Evolutionary conservation across 2,113 vertebrate genomes (phyloP), one percentile per base, ranked within the genome.

Genomic region (Myrmophylax atrothorax): DNA sequence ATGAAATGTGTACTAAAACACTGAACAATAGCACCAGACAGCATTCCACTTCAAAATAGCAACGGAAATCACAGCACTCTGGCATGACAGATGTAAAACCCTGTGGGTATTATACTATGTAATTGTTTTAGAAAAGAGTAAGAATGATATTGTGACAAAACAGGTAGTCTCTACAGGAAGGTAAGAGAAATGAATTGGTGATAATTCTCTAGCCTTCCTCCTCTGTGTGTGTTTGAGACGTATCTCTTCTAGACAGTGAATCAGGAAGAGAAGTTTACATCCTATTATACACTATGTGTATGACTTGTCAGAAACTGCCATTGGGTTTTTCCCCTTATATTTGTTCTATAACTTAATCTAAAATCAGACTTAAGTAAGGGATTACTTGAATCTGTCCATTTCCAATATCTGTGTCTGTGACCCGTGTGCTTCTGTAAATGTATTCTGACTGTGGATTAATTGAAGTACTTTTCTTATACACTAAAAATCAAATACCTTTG

Each of bases 1-100:
- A 28, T 38, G 56, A 93, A 93, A 68, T 60, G 53, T 79, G 38
- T 90, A 64, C 44, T 59, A 18, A 91, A 95, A 68, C 82, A 66
- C 7, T n/a, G 84, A 91, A 93, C 84, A 91, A 52, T 64, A 94
- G 87, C 37, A 82, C 66, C 66, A 87, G 70, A 68, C 58, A 86
- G 40, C 9, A 5, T 85, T 95, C 52, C 63, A 28, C 47, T 84
- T 84, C 42, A 84, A 81, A 87, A 67, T 3, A 87, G 74, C 56
- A 66, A 49, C 31, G 64, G 66, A 87, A 94, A 85, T 93, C 84
- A 58, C 37, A 53, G 50, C 47, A 47, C 49, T 47, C 9, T 35
- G 37, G 75, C 2, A 2, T 80, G 85, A 94, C 60, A 93, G 82
- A 73, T 0, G 0, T 60, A 66, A 92, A 95, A 56, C n/a, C n/a